phyloP scores from a whole-genome alignment of 2,888 invertebrate genomes.

The Quadriops clusia region DNA sequence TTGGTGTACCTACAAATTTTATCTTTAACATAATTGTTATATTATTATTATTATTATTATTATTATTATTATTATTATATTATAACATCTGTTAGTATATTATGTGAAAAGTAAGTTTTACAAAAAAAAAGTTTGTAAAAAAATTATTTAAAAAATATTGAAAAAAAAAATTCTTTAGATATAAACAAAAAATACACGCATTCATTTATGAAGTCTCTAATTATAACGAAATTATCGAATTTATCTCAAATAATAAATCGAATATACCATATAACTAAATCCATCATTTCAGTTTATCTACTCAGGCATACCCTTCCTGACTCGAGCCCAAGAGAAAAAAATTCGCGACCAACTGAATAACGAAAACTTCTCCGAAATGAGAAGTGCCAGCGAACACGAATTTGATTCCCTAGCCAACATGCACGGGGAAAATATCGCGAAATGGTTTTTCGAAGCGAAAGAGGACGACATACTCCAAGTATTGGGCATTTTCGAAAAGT shows the following conservation, averaged over 20 bases:
- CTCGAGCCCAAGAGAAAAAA: slow-evolving; percentile 40
- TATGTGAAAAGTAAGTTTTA: too few species aligned
- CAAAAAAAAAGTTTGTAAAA: too few species aligned
- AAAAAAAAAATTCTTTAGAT: slow-evolving; percentile 3
- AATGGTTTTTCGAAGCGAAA: slow-evolving; percentile 30
- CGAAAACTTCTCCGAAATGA: slow-evolving; percentile 19
- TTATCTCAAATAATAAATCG: too few species aligned
- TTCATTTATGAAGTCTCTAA: too few species aligned
- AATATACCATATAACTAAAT: too few species aligned
- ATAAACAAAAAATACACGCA: neutral
- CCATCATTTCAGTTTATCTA: slow-evolving; percentile 51
- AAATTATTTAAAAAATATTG: slow-evolving; percentile 3
- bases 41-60: too few species aligned
- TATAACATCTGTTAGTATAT: too few species aligned
- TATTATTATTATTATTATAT: too few species aligned
- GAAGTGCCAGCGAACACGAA: slow-evolving; percentile 24
- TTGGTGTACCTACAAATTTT: too few species aligned
- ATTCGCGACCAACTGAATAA: slow-evolving; percentile 16
- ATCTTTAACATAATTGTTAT: too few species aligned
- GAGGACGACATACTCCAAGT: slow-evolving; percentile 24
- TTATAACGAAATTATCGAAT: too few species aligned
- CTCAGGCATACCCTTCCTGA: slow-evolving; percentile 56
- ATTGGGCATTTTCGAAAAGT: slow-evolving; percentile 18
- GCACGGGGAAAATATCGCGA: slow-evolving; percentile 26
- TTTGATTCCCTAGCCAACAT: slow-evolving; percentile 34